These are phyloP conservation scores for Pollimyrus isidori DNA, from an alignment of 2,113 vertebrate genomes.

Conservation along the genomic window DNA sequence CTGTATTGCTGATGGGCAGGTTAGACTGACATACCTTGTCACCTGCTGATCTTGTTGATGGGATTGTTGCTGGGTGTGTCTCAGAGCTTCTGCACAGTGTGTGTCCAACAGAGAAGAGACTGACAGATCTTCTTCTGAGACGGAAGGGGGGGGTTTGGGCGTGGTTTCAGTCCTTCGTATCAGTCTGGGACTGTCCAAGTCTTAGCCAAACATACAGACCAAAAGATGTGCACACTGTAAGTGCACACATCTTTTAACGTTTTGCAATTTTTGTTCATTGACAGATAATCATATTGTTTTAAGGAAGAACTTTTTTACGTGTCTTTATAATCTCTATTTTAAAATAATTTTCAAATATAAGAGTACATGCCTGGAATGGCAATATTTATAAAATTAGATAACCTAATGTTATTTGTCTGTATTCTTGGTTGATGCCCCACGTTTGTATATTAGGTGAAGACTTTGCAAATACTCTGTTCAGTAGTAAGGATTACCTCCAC, in stretches of 20 bases:
- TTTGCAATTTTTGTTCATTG: neutral
- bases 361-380: neutral
- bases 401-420: neutral
- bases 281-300: neutral
- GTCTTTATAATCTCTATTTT: neutral
- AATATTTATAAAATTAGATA: neutral
- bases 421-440: neutral
- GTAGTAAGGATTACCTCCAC: neutral
- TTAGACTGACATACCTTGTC: constrained; percentile 47
- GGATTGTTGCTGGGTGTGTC: constrained; percentile 69
- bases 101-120: constrained; percentile 78
- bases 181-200: constrained; percentile 64
- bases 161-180: constrained; percentile 57
- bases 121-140: constrained; percentile 90
- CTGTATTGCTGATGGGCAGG: constrained; percentile 5
- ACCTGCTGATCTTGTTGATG: constrained; percentile 69
- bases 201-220: constrained; percentile 77
- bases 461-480: neutral
- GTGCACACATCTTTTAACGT: neutral
- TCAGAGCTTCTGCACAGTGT: constrained; percentile 69
- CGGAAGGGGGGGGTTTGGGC: constrained; percentile 76
- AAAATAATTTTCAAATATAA: neutral
- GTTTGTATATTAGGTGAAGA: neutral
- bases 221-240: neutral
- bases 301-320: neutral